Evolutionary conservation across 2,113 vertebrate species (phyloP).

Genomic region (Genyomyrus donnyi): DNA sequence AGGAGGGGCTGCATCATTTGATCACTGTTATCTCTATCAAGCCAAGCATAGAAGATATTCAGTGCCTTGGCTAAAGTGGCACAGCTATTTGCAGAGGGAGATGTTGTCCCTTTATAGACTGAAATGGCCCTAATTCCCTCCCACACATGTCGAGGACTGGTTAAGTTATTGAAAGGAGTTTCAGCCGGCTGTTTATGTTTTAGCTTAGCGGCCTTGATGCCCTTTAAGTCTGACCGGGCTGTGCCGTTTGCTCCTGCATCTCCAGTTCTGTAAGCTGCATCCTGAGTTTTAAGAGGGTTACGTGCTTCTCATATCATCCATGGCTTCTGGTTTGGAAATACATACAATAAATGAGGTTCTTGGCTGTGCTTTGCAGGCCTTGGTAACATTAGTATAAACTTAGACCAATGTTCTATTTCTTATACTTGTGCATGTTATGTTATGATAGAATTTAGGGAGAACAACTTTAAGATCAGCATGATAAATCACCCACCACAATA

Average conservation of each 20-base stretch:
- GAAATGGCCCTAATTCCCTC: not conserved
- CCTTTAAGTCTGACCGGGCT: not conserved
- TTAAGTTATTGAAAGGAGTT: not conserved
- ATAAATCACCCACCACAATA: not conserved
- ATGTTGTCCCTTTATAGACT: not conserved
- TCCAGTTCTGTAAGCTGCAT: not conserved
- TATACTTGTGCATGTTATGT: not conserved
- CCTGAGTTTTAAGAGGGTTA: not conserved
- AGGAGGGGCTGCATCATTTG: not conserved
- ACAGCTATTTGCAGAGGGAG: not conserved
- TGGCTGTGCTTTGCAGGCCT: not conserved
- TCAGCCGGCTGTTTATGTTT: not conserved
- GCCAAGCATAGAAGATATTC: not conserved
- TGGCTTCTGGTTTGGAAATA: not conserved
- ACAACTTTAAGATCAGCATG: not conserved
- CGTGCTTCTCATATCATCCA: not conserved
- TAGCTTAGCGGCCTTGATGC: not conserved
- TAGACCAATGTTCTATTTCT: not conserved
- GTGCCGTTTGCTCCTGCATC: not conserved
- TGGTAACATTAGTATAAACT: not conserved
- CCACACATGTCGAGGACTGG: not conserved
- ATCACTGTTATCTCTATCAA: not conserved
- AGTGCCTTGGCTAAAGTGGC: not conserved
- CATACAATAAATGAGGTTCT: not conserved
- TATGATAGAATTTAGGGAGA: not conserved